Evolutionary conservation across 1,140 invertebrate species (phyloP).

Genomic region (Reticulitermes speratus): DNA sequence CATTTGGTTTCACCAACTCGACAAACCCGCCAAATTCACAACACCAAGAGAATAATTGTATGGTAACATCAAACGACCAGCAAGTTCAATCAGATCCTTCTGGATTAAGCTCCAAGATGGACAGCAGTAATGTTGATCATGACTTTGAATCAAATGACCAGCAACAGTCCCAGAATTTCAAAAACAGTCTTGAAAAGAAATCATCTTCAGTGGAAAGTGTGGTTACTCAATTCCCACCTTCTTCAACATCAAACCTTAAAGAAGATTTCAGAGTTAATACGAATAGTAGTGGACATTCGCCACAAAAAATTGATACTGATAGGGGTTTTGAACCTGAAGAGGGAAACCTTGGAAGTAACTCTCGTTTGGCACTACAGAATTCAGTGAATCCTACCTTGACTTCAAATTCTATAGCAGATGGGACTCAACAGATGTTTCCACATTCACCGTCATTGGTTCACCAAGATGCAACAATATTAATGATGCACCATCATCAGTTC

Average conservation of each 20-base stretch:
- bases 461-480: neutral
- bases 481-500: constrained; percentile 20
- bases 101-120: neutral
- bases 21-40: neutral
- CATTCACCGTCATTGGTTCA: constrained; percentile 24
- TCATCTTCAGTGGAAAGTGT: neutral
- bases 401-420: no score
- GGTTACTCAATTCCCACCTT: neutral
- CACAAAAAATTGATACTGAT: neutral
- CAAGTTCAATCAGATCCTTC: neutral
- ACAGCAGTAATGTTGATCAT: neutral
- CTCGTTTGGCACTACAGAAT: neutral
- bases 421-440: neutral
- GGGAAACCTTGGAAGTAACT: neutral
- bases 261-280: neutral
- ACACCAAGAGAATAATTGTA: neutral
- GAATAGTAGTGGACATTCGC: neutral
- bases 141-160: neutral
- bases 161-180: neutral
- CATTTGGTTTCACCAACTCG: constrained; percentile 48
- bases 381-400: no score
- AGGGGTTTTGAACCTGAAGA: neutral
- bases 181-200: neutral
- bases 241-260: neutral
- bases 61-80: neutral